Evolutionary conservation across 2,113 vertebrate genomes (phyloP).

Genomic region (Anhinga anhinga): DNA sequence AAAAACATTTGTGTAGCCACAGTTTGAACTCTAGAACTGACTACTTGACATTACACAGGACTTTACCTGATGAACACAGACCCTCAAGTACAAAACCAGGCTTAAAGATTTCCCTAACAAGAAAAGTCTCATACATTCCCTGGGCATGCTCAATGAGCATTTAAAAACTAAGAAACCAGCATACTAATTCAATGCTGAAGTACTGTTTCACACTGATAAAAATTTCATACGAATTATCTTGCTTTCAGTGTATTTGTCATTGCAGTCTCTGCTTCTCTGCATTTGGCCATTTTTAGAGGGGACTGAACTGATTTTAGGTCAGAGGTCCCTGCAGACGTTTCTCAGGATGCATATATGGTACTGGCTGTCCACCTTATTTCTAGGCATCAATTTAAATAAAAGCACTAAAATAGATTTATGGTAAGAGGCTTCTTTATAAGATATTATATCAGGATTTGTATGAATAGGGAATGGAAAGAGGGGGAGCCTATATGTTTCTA

Average conservation of each 20-base stretch:
- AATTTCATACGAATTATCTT: not conserved
- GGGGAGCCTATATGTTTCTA: not conserved
- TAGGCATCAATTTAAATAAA: not conserved
- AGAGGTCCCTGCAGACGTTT: not conserved
- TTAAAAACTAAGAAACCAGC: not conserved
- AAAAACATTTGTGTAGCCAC: not conserved
- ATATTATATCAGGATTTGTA: not conserved
- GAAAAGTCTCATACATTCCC: not conserved
- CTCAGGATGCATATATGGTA: rapidly evolving
- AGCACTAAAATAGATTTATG: not conserved
- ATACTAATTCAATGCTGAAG: not conserved
- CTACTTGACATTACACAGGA: not conserved
- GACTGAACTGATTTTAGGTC: not conserved
- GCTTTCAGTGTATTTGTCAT: not conserved
- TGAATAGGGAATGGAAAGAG: not conserved
- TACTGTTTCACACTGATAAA: not conserved
- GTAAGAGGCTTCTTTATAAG: not conserved
- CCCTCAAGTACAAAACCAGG: not conserved
- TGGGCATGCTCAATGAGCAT: not conserved
- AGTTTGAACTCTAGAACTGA: not conserved
- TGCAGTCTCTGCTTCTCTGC: not conserved
- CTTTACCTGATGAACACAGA: not conserved
- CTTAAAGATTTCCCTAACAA: not conserved
- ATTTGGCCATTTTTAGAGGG: not conserved
- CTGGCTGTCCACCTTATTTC: not conserved